Evolutionary conservation across 1,140 invertebrate genomes (phyloP), one percentile per base, ranked within the genome.

Genomic region (Drosophila ironensis): DNA sequence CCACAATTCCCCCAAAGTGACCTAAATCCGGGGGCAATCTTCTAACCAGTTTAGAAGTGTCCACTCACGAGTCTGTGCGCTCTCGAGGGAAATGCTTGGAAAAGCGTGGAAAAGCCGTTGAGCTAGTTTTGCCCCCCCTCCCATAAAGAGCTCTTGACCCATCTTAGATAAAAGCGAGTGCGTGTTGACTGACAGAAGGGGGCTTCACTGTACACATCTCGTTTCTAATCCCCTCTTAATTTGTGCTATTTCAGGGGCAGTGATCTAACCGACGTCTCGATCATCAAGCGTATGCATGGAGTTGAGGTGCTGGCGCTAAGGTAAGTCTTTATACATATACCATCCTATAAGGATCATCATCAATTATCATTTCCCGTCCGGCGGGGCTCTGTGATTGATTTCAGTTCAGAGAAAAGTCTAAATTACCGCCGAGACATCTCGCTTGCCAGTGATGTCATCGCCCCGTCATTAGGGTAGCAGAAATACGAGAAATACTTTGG

Each of bases 281-380:
- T 96, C 46, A 90, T 96, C 63, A 92, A 94, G 59, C 92, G 93
- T 87, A 95, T 96, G 93, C 92, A 92, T 71, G 94, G 94, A 90
- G 95, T 96, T 3, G 95, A 96, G 90, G 94, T 96, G 16, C 88
- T 96, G 33, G 95, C 95, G 16, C 90, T 96, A 73, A 96, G 95
- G 95, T 96, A 91, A 89, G 82, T 71, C 14, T 11, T 0, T n/a
- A 22, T 14, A n/a, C 14, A 47, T 9, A 35, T 16, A 12, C 14
- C 19, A n/a, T 40, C 16, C 33, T 28, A 47, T 14, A 46, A 30
- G 45, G 24, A 50, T 38, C 38, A 37, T 38, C 16, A n/a, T 30
- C n/a, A 42, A 52, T 38, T 41, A 44, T 50, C 11, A 44, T 33
- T 69, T 63, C 51, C 51, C 40, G 33, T n/a, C 28, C 11, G 25